Evolutionary conservation across 2,113 vertebrate species (phyloP).

Genomic region (Trematomus loennbergii): DNA sequence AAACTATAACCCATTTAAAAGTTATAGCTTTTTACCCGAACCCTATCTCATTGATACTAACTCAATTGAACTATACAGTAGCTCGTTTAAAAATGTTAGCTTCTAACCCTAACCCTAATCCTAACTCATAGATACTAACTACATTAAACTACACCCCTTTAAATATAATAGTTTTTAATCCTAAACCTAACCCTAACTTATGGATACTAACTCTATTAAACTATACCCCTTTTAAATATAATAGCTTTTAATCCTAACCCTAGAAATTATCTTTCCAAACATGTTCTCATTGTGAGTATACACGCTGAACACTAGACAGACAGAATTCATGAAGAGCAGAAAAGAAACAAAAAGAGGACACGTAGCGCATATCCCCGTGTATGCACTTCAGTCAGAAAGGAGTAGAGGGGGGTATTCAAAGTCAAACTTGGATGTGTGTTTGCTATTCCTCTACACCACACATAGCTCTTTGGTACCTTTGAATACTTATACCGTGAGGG

Average conservation of each 20-base stretch:
- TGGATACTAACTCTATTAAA: background rate
- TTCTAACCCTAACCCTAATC: no score
- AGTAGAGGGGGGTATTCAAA: constrained; percentile 77
- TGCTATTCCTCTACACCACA: constrained; percentile 65
- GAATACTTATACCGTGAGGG: constrained; percentile 75
- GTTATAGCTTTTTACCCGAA: background rate
- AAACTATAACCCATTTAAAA: background rate
- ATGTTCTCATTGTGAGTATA: constrained; percentile 25
- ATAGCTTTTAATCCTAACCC: background rate
- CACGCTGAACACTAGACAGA: constrained; percentile 44
- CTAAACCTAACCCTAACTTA: background rate
- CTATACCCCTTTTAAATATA: background rate
- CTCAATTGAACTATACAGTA: no score
- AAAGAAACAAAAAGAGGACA: constrained; percentile 49
- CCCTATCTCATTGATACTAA: background rate
- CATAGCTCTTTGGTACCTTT: constrained; percentile 66
- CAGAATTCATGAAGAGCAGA: constrained; percentile 39
- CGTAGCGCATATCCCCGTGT: constrained; percentile 60
- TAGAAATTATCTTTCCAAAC: constrained; percentile 2
- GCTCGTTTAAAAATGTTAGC: no score
- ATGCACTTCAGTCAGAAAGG: constrained; percentile 66
- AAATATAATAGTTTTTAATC: background rate
- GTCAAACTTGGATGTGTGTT: constrained; percentile 75
- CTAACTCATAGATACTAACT: no score
- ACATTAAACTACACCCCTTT: background rate